Evolutionary conservation across 1,140 invertebrate species (phyloP).

Genomic region (Lamellibrachia luymesi): DNA sequence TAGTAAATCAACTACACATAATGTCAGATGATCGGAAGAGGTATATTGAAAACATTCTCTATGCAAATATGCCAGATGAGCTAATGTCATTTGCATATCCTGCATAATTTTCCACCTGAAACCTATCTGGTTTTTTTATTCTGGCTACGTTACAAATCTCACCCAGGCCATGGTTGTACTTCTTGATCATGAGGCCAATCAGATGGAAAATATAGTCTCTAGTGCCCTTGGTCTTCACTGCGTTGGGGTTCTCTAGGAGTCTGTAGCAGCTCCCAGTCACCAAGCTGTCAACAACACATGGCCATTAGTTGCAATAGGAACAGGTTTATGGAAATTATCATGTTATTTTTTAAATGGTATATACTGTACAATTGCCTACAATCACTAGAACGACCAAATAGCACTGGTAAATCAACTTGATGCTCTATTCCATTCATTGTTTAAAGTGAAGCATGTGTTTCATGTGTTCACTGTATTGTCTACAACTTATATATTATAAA

Average conservation of each 20-base stretch:
- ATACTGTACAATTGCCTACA: too few relatives aligned
- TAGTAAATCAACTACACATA: too few relatives aligned
- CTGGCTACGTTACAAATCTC: constrained; percentile 24
- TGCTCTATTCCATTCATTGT: not conserved
- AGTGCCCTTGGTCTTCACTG: constrained; percentile 66
- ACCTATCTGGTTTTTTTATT: not conserved
- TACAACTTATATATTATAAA: not conserved
- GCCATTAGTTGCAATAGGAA: too few relatives aligned
- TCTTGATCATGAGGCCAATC: constrained; percentile 76
- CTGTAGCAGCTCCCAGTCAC: constrained; percentile 73
- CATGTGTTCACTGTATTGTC: not conserved
- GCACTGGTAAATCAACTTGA: not conserved
- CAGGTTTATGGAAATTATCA: too few relatives aligned
- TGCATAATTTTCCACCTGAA: not conserved
- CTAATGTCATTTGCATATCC: not conserved
- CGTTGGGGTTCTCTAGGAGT: constrained; percentile 67
- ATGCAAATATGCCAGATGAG: not conserved
- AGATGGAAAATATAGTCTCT: constrained; percentile 75
- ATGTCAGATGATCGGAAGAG: too few relatives aligned
- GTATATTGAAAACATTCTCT: not conserved
- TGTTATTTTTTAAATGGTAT: too few relatives aligned
- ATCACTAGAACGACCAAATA: not conserved
- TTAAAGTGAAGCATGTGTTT: not conserved
- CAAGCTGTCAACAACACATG: constrained; percentile 59
- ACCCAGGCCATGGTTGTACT: constrained; percentile 69